A percentile compares a stretch with the other conserved stretches of the same genome.
These are phyloP conservation scores for Vannuccia rotundouncinata DNA, from an alignment of 2,888 invertebrate genomes.

Conservation along the genomic window DNA sequence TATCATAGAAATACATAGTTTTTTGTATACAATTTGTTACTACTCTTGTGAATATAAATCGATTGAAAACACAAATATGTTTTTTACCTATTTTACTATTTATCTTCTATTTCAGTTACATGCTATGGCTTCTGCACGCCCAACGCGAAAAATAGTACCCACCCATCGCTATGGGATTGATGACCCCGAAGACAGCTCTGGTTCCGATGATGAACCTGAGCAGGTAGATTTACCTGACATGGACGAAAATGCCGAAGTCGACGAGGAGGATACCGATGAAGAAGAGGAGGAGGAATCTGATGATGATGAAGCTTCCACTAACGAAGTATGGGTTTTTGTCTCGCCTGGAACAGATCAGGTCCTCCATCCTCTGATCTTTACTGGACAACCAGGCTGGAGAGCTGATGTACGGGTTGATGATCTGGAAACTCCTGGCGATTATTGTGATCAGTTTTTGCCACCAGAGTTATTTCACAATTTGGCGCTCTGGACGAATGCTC, in stretches of 20 bases:
- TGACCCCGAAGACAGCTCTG: slow-evolving; percentile 26
- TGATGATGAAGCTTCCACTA: slow-evolving; percentile 26
- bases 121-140: slow-evolving; percentile 26
- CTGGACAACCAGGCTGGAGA: slow-evolving; percentile 26
- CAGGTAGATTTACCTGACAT: slow-evolving; percentile 26
- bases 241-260: slow-evolving; percentile 26
- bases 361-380: slow-evolving; percentile 26
- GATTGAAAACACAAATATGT: slow-evolving; percentile 26
- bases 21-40: slow-evolving; percentile 26
- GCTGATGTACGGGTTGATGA: slow-evolving; percentile 26
- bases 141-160: slow-evolving; percentile 26
- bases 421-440: slow-evolving; percentile 26
- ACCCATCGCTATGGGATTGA: slow-evolving; percentile 26
- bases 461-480: slow-evolving; percentile 26
- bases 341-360: slow-evolving; percentile 26
- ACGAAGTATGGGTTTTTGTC: slow-evolving; percentile 26
- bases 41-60: slow-evolving; percentile 26
- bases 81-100: slow-evolving; percentile 26
- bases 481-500: slow-evolving; percentile 26
- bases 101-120: slow-evolving; percentile 26
- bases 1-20: slow-evolving; percentile 26
- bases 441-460: slow-evolving; percentile 26
- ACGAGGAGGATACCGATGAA: slow-evolving; percentile 26
- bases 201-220: slow-evolving; percentile 26
- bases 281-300: slow-evolving; percentile 24